phyloP scores from a whole-genome alignment of 2,113 vertebrate genomes.

The Puma concolor region DNA sequence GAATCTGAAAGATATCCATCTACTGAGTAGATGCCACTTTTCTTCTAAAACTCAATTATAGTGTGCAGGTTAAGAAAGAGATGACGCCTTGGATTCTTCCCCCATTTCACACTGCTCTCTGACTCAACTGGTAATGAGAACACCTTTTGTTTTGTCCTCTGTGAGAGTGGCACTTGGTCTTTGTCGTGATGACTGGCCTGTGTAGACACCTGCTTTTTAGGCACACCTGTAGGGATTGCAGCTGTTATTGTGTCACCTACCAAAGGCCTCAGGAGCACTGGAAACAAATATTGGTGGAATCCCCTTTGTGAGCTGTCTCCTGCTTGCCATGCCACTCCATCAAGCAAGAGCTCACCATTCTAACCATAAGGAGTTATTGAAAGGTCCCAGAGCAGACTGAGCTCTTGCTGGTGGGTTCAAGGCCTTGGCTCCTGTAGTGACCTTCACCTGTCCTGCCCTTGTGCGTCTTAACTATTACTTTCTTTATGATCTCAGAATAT shows the following conservation, averaged over 20 bases:
- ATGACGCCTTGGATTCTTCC: not conserved
- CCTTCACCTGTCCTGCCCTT: not conserved
- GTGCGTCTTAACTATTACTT: not conserved
- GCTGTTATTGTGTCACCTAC: not conserved
- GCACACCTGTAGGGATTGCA: slow-evolving; percentile 42
- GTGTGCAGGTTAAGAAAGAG: not conserved
- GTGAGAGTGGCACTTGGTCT: not conserved
- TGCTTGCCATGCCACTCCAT: not conserved
- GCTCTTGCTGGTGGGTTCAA: not conserved
- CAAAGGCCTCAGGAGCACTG: not conserved
- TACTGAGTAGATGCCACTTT: not conserved
- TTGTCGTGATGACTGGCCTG: slow-evolving; percentile 40
- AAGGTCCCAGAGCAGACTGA: not conserved
- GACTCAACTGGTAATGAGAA: slow-evolving; percentile 31
- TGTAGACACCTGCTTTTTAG: slow-evolving; percentile 48
- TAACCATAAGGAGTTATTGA: not conserved
- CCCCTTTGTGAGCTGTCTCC: not conserved
- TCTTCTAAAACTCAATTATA: not conserved
- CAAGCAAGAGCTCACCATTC: not conserved
- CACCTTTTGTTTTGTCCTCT: not conserved
- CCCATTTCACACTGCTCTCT: not conserved
- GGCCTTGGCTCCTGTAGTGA: not conserved
- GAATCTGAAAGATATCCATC: not conserved
- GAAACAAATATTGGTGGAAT: not conserved
- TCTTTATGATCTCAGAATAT: not conserved